Evolutionary conservation across 2,113 vertebrate species (phyloP), one percentile per base, ranked within the genome.

Genomic region (Neodon shergylaensis): DNA sequence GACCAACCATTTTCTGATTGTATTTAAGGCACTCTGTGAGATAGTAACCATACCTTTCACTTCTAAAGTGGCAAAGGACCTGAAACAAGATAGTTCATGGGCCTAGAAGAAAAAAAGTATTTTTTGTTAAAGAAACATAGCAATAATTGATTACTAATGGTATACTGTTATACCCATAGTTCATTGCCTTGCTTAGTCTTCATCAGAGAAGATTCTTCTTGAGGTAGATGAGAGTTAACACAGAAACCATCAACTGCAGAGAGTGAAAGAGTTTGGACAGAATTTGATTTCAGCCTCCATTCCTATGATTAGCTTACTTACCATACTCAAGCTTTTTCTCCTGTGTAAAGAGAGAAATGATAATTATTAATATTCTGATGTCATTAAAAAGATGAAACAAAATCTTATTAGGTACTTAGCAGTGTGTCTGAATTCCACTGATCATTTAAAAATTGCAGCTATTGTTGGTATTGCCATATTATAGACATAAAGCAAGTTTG

Each of bases 401-500:
- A 90, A 91, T 81, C 63, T 68, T 90, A 84, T 49, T 79, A 93
- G 21, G 44, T 95, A 9, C 33, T 87, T 87, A 90, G 17, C 44
- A 72, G 47, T 65, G n/a, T 87, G 13, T 90, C 63, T 93, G 33
- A 85, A 96, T 90, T 72, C 3, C 42, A 93, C 65, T 78, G 94
- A 66, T 16, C 42, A 87, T 28, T 93, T 44, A 70, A 87, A 90
- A 74, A 70, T 72, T 94, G 26, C 4, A 88, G 16, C 31, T 95
- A 77, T 49, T 88, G 11, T 73, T 83, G 7, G 63, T 92, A 82
- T 81, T 93, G 24, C 90, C 74, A 90, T 52, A 84, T 90, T 81
- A 95, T 16, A 93, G 26, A 88, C 49, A 10, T 87, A 77, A 94
- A 95, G 81, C 6, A 65, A 86, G 87, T 72, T 89, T 90, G 90